Percentiles rank a stretch among this genome's conserved stretches.
Evolutionary conservation across 2,888 invertebrate genomes (phyloP).

Genomic region (Temnothorax rugatulus): DNA sequence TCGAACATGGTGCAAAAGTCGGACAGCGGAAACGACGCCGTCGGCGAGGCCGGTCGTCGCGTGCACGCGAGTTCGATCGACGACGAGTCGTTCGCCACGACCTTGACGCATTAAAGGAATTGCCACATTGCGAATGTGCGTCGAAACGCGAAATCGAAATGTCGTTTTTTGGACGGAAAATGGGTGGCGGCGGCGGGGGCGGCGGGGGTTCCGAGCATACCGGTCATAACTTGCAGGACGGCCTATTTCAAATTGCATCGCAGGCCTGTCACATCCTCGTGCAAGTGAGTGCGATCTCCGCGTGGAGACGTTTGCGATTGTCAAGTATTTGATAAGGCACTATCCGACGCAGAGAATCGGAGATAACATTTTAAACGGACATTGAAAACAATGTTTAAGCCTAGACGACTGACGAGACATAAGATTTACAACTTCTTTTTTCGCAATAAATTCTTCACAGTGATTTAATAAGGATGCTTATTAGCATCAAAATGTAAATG

Average conservation of each 20-base stretch:
- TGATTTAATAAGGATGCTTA: too few relatives aligned
- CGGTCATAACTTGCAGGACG: conserved; percentile 90
- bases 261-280: conserved; percentile 93
- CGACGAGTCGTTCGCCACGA: conserved; percentile 17
- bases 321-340: not conserved
- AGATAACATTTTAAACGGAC: not conserved
- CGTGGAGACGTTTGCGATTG: not conserved
- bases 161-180: conserved; percentile 84
- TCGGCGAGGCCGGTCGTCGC: conserved; percentile 11
- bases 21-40: conserved; percentile 40
- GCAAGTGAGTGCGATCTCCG: conserved; percentile 87
- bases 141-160: conserved; percentile 68
- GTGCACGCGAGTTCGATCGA: conserved; percentile 44
- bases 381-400: not conserved
- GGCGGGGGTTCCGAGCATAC: conserved; percentile 69
- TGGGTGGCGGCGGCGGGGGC: conserved; percentile 67
- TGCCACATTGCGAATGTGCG: conserved; percentile 8
- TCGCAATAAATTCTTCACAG: too few relatives aligned
- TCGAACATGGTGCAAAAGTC: conserved; percentile 49
- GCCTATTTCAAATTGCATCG: conserved; percentile 92
- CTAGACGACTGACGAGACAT: too few relatives aligned
- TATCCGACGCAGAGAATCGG: not conserved
- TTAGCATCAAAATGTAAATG: too few relatives aligned
- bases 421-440: too few relatives aligned
- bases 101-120: conserved; percentile 38